These are phyloP conservation scores for Helleia helle DNA, from an alignment of 2,888 invertebrate species.

Conservation along the genomic window DNA sequence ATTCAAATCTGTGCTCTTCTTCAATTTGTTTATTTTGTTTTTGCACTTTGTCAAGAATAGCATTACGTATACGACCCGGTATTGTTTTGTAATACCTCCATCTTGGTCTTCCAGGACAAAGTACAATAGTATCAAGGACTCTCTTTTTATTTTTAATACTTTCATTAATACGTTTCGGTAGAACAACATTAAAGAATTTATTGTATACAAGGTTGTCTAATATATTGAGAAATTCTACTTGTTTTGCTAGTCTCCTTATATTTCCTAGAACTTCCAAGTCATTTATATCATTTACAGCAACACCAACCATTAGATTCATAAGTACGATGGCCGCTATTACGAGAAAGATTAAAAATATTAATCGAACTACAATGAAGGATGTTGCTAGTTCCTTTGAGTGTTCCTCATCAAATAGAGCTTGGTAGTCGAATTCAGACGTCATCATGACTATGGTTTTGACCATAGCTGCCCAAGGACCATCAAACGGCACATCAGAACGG, in stretches of 20 bases:
- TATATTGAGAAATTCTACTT: constrained; percentile 68
- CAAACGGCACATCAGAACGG: constrained; percentile 60
- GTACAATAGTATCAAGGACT: constrained; percentile 36
- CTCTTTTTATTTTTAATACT: constrained; percentile 50
- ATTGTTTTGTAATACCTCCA: constrained; percentile 40
- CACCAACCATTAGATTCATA: constrained; percentile 75
- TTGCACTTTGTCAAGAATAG: constrained; percentile 55
- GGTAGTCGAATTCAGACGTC: constrained; percentile 75
- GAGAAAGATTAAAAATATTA: constrained; percentile 68
- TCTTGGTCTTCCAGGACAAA: constrained; percentile 56
- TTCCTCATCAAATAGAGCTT: constrained; percentile 57
- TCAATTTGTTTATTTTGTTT: constrained; percentile 48
- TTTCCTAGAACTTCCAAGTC: constrained; percentile 72
- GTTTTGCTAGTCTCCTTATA: constrained; percentile 67
- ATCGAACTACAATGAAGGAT: constrained; percentile 53
- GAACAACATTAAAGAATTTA: constrained; percentile 41
- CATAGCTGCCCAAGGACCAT: constrained; percentile 64
- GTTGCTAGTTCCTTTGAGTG: constrained; percentile 47
- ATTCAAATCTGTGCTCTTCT: constrained; percentile 39
- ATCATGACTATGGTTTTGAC: constrained; percentile 76
- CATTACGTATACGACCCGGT: constrained; percentile 49
- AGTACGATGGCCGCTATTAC: constrained; percentile 72
- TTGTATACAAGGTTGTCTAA: constrained; percentile 68
- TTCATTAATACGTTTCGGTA: constrained; percentile 43
- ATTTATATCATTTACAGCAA: constrained; percentile 75